phyloP scores from a whole-genome alignment of 2,888 invertebrate species.

The Nomada fucata region DNA sequence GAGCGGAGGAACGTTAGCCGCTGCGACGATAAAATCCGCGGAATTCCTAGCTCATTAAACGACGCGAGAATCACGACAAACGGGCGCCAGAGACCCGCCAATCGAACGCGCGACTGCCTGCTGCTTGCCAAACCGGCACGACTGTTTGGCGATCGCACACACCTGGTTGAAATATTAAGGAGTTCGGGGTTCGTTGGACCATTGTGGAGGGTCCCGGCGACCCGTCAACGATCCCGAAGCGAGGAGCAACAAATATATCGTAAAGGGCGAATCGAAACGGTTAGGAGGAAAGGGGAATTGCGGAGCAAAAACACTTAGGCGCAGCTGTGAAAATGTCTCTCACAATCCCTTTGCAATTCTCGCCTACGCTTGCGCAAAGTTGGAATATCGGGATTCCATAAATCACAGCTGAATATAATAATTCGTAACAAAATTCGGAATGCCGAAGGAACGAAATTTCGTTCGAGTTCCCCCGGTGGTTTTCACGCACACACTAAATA shows the following conservation, averaged over 20 bases:
- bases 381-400: no score
- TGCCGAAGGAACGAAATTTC: no score
- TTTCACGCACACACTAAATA: no score
- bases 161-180: constrained; percentile 71
- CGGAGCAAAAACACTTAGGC: constrained; percentile 1
- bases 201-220: constrained; percentile 8
- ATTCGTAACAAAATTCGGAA: no score
- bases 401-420: no score
- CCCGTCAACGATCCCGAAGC: constrained; percentile 49
- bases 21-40: constrained; percentile 67
- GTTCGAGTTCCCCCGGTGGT: no score
- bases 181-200: constrained; percentile 45
- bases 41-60: constrained; percentile 73
- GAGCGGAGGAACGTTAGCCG: constrained; percentile 18
- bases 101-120: constrained; percentile 42
- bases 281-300: no score
- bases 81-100: constrained; percentile 53
- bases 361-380: no score
- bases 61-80: constrained; percentile 64
- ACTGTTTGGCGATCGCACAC: constrained; percentile 74
- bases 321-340: no score
- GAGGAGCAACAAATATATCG: not conserved
- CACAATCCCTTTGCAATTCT: no score
- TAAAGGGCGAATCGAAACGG: constrained; percentile 18
- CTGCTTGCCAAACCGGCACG: constrained; percentile 62